These are phyloP conservation scores for Tinea trinotella DNA, from an alignment of 2,888 invertebrate species.

Conservation along the genomic window DNA sequence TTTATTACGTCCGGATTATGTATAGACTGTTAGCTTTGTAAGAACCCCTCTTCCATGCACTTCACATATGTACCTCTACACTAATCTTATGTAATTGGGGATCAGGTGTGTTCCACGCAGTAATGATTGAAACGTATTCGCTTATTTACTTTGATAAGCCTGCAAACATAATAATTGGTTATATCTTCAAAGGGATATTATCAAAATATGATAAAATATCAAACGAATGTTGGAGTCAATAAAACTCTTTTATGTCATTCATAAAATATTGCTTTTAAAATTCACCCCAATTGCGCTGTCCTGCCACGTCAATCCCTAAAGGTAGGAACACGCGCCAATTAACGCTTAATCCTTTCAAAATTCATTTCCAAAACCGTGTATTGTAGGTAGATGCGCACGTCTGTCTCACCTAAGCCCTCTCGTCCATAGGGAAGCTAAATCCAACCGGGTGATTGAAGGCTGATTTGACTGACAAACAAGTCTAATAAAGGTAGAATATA, in stretches of 20 bases:
- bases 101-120: constrained; percentile 45
- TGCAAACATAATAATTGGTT: neutral
- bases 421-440: too few species aligned
- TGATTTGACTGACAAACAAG: too few species aligned
- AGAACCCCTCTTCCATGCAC: constrained; percentile 3
- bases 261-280: neutral
- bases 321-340: constrained; percentile 16
- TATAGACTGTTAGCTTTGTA: neutral
- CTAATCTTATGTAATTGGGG: constrained; percentile 39
- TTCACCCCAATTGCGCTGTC: constrained; percentile 7
- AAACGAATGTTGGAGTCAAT: neutral
- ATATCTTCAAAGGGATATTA: neutral
- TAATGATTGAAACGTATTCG: constrained; percentile 28
- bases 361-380: constrained; percentile 15
- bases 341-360: constrained; percentile 18
- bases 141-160: neutral
- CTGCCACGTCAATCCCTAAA: neutral
- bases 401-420: neutral
- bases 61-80: constrained; percentile 21
- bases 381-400: constrained; percentile 11
- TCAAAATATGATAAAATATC: neutral
- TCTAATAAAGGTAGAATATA: too few species aligned
- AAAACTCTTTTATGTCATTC: neutral
- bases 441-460: neutral
- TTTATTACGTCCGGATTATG: neutral